Evolutionary conservation across 2,797 vertebrate species (phyloP).

Genomic region (Darevskia nairensis): DNA sequence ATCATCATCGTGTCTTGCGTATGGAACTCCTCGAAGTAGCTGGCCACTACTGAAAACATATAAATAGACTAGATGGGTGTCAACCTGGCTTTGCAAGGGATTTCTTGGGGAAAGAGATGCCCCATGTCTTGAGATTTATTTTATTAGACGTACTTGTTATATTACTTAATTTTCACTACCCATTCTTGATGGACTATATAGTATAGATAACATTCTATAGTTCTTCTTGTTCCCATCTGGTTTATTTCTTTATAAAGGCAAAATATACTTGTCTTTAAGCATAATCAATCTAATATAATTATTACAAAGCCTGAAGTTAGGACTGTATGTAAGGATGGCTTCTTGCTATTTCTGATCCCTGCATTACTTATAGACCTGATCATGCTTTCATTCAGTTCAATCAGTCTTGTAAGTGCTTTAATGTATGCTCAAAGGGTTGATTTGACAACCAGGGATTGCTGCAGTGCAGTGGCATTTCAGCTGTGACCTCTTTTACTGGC

Average conservation of each 20-base stretch:
- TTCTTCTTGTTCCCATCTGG: not conserved
- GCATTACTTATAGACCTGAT: slow-evolving; percentile 6
- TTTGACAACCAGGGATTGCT: not conserved
- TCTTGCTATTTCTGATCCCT: not conserved
- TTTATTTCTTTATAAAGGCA: not conserved
- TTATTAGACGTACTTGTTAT: not conserved
- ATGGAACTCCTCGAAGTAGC: not conserved
- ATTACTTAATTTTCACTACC: not conserved
- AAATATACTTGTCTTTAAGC: not conserved
- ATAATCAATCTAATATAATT: not conserved
- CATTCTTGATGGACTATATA: not conserved
- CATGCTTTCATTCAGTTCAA: slow-evolving; percentile 1
- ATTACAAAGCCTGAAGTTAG: not conserved
- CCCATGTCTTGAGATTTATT: not conserved
- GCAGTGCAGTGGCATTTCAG: not conserved
- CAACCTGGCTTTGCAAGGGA: not conserved
- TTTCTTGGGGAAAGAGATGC: not conserved
- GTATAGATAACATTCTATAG: not conserved
- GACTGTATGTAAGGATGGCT: fast-evolving
- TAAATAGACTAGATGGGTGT: not conserved
- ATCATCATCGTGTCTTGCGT: not conserved
- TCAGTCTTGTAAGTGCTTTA: slow-evolving; percentile 12
- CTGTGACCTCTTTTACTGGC: slow-evolving; percentile 33
- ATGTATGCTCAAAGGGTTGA: not conserved
- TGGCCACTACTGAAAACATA: not conserved